Percentiles rank a stretch among this genome's conserved stretches.
Conservation (phyloP, 2,113 vertebrate species). For the Cyprinus carpio region DNA sequence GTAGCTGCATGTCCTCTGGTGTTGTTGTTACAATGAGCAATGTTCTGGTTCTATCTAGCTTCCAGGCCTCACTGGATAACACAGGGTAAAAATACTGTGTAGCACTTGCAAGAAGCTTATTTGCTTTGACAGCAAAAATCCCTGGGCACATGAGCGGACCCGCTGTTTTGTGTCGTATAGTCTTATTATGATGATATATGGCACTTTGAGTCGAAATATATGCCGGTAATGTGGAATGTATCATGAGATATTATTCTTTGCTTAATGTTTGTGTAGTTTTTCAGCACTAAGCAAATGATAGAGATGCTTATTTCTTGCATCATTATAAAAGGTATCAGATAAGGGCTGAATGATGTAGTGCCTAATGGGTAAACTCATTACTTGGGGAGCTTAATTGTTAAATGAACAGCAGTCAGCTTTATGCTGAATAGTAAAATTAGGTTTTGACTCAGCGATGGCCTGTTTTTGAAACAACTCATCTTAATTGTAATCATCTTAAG, state of each 20-base stretch:
- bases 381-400: slow-evolving; percentile 14
- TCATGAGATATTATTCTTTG: slow-evolving; percentile 29
- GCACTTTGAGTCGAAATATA: slow-evolving; percentile 35
- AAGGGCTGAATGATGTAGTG: background rate
- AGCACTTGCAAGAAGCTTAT: slow-evolving; percentile 48
- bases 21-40: slow-evolving; percentile 39
- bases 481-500: slow-evolving; percentile 12
- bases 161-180: slow-evolving; percentile 35
- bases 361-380: background rate
- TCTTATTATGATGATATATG: slow-evolving; percentile 48
- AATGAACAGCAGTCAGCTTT: slow-evolving; percentile 25
- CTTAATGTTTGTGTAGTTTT: slow-evolving; percentile 17
- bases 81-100: slow-evolving; percentile 35
- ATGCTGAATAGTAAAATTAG: slow-evolving; percentile 2
- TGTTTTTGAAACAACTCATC: slow-evolving; percentile 33
- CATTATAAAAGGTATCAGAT: slow-evolving; percentile 32
- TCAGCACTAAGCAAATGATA: slow-evolving; percentile 29
- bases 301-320: slow-evolving; percentile 36
- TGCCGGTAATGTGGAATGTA: slow-evolving; percentile 7
- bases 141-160: slow-evolving; percentile 39
- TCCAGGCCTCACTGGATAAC: slow-evolving; percentile 39
- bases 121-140: slow-evolving; percentile 54
- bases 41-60: slow-evolving; percentile 40
- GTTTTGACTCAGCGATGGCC: slow-evolving; percentile 13
- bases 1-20: slow-evolving; percentile 38